These are phyloP conservation scores for Typhlichthys subterraneus DNA, from an alignment of 2,797 vertebrate genomes.

Conservation along the genomic window DNA sequence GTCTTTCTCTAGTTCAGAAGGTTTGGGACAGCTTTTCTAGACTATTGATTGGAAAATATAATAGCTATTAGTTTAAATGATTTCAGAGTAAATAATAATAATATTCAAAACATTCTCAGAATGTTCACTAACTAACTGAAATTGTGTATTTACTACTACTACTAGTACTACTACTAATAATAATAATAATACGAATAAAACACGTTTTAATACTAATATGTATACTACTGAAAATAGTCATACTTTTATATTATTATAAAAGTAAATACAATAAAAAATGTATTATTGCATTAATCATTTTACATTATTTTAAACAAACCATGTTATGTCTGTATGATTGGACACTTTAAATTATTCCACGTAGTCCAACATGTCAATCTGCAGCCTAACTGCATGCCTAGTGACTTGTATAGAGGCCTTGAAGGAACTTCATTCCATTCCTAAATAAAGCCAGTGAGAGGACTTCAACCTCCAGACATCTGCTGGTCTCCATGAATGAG, in stretches of 20 bases:
- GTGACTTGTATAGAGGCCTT: constrained; percentile 66
- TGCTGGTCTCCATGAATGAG: constrained; percentile 52
- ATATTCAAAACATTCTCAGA: too few relatives aligned
- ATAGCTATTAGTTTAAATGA: too few relatives aligned
- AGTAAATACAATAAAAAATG: too few relatives aligned
- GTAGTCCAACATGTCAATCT: constrained; percentile 59
- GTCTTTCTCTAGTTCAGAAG: not conserved
- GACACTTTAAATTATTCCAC: not conserved
- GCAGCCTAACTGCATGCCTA: constrained; percentile 63
- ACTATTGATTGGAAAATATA: too few relatives aligned
- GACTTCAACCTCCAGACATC: constrained; percentile 52
- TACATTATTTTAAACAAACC: not conserved
- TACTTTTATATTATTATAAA: too few relatives aligned
- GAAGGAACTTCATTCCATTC: constrained; percentile 56
- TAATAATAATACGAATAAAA: too few relatives aligned
- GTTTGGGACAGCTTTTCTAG: not conserved
- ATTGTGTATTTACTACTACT: too few relatives aligned
- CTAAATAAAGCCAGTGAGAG: constrained; percentile 45
- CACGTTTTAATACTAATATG: too few relatives aligned
- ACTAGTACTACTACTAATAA: too few relatives aligned
- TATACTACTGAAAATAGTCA: too few relatives aligned
- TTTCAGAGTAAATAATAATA: too few relatives aligned
- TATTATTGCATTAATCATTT: not conserved
- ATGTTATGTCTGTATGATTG: not conserved
- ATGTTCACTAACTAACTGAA: too few relatives aligned